Evolutionary conservation across 2,888 invertebrate genomes (phyloP).

Genomic region (Amiota minor): DNA sequence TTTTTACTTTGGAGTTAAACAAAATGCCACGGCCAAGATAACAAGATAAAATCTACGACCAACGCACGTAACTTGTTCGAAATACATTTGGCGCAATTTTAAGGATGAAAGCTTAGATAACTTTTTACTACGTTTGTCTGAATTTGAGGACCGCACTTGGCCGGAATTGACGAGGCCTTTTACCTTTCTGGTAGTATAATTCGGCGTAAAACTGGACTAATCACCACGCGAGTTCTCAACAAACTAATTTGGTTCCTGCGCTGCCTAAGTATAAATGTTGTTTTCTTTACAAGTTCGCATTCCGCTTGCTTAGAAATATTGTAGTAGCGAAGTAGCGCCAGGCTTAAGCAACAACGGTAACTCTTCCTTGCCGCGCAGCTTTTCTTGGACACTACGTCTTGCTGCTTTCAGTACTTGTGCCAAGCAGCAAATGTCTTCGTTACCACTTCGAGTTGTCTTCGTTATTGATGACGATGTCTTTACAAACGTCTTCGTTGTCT

Average conservation of each 20-base stretch:
- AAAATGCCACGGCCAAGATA: too few species aligned
- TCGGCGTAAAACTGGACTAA: conserved; percentile 50
- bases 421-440: conserved; percentile 59
- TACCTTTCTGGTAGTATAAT: conserved; percentile 7
- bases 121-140: conserved; percentile 9
- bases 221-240: conserved; percentile 69
- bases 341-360: conserved; percentile 53
- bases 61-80: too few species aligned
- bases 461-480: conserved; percentile 37
- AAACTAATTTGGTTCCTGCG: conserved; percentile 70
- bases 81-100: too few species aligned
- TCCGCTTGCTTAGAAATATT: conserved; percentile 57
- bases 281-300: conserved; percentile 49
- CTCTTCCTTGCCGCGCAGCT: conserved; percentile 32
- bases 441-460: conserved; percentile 47
- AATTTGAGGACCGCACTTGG: conserved; percentile 34
- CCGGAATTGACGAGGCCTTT: too few species aligned
- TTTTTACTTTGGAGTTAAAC: too few species aligned
- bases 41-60: too few species aligned
- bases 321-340: neutral
- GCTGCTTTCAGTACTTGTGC: conserved; percentile 36
- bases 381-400: conserved; percentile 45
- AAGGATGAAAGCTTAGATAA: too few species aligned
- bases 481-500: neutral
- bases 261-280: conserved; percentile 71